Evolutionary conservation across 2,888 invertebrate species (phyloP), one percentile per base, ranked within the genome.

Genomic region (Andrena trimmerana): DNA sequence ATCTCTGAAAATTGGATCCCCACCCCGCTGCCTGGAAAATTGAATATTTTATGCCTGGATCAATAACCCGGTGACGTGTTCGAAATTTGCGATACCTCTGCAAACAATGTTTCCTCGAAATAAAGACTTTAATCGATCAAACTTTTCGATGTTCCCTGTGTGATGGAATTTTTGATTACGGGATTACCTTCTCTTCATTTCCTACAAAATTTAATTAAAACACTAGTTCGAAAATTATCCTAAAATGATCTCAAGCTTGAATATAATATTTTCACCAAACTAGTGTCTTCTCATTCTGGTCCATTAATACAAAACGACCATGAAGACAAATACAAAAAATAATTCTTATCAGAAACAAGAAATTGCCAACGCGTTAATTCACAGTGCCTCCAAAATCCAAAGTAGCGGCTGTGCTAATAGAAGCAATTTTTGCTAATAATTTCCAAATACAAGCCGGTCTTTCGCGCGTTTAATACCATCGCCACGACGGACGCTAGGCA

Each of bases 1-100:
- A 52, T 63, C 70, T 54, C 42, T 42, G 63, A 54, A 76, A 76
- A 65, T 71, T 71, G 71, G n/a, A 54, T 77, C 42, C 48, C 48
- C 70, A 29, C 70, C 42, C 60, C 48, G 76, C 10, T 54, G 76
- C 29, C 60, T 70, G 60, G 48, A 68, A 75, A 76, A 78, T 76
- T 76, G 78, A 79, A 79, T 79, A 69, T 79, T 68, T 76, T 59
- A 60, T 60, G 54, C 20, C 33, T 16, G 68, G 78, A 69, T 79
- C 63, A 69, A 79, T 79, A 76, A 76, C 68, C 76, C 10, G 42
- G 48, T 63, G 76, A 76, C 78, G 76, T 36, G 78, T 54, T 57
- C 42, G 33, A 78, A 74, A 78, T 75, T 78, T 54, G 54, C 76
- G 48, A 69, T 66, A 52, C 24, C 54, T 29, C 6, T 31, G n/a